Evolutionary conservation across 1,140 invertebrate genomes (phyloP), one percentile per base, ranked within the genome.

Genomic region (Cotesia typhae): DNA sequence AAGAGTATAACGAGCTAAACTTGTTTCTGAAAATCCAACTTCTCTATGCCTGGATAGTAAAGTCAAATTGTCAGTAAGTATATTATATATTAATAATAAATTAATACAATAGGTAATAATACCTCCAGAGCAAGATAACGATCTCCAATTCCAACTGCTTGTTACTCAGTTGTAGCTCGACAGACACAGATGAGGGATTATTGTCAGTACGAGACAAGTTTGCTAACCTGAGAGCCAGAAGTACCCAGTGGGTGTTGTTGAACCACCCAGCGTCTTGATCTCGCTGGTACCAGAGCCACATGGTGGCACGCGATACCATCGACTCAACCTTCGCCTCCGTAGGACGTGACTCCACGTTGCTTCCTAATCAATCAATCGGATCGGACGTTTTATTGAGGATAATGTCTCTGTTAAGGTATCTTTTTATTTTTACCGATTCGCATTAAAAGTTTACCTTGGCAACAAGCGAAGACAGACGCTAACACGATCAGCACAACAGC

Each of bases 81-180:
- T 14, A 57, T 53, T 14, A 2, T 12, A 20, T 57, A 68, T 1
- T 17, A 68, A 37, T 57, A 47, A n/a, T 36, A 17, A 17, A 53
- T 14, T 37, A n/a, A 6, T 10, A 4, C 17, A 41, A 35, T 51
- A 28, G 6, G 17, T 1, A 17, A 63, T 9, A 63, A 20, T 84
- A 92, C 90, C 92, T 92, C 88, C 92, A 94, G 38, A 95, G 88
- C 80, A 93, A 88, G n/a, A 94, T 87, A 1, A 94, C 88, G 57
- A 94, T 91, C 78, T 95, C 93, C 38, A 95, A 89, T 81, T 95
- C 94, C 90, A 95, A 91, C 80, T 95, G 93, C 78, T 95, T 95
- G 4, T 90, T 90, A 4, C 92, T 93, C 1, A 95, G 88, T 78
- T 94, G 92, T 80, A 94, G 90, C 79, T 95, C 93, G 17, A 94